phyloP scores from a whole-genome alignment of 2,797 vertebrate genomes.

The Salmo trutta region DNA sequence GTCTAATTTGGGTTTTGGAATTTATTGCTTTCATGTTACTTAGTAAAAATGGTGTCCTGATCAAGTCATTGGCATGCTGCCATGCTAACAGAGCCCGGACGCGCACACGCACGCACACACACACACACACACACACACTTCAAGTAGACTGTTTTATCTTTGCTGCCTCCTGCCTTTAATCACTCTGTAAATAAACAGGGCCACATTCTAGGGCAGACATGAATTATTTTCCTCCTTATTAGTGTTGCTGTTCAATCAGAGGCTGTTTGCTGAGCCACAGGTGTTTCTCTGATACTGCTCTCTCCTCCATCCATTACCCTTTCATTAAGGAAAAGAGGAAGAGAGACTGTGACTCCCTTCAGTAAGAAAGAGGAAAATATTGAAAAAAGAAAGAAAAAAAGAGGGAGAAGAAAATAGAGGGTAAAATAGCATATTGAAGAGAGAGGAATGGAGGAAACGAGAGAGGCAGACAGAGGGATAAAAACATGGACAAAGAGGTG shows the following conservation, averaged over 20 bases:
- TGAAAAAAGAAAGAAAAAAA: not conserved
- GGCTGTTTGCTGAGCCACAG: constrained; percentile 60
- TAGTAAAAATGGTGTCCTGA: not conserved
- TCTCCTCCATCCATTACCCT: constrained; percentile 47
- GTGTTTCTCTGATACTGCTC: constrained; percentile 35
- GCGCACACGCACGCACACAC: not conserved
- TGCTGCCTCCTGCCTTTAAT: constrained; percentile 7
- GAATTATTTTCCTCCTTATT: constrained; percentile 60
- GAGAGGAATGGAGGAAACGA: not conserved
- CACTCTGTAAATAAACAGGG: constrained; percentile 30
- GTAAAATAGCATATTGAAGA: not conserved
- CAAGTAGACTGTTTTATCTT: constrained; percentile 28
- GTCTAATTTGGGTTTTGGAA: not conserved
- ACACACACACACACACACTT: constrained; percentile 16
- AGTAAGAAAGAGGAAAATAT: constrained; percentile 9
- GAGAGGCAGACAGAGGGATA: not conserved
- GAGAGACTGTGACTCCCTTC: constrained; percentile 22
- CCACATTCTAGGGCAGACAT: constrained; percentile 48
- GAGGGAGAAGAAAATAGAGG: not conserved
- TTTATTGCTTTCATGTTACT: not conserved
- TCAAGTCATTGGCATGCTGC: not conserved
- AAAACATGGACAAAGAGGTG: not conserved
- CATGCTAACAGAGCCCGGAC: not conserved
- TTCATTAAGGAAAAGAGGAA: constrained; percentile 55
- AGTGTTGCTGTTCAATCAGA: constrained; percentile 40